Evolutionary conservation across 92 coral and sea anemone species (phyloP).

Genomic region (Actinernus sp.): DNA sequence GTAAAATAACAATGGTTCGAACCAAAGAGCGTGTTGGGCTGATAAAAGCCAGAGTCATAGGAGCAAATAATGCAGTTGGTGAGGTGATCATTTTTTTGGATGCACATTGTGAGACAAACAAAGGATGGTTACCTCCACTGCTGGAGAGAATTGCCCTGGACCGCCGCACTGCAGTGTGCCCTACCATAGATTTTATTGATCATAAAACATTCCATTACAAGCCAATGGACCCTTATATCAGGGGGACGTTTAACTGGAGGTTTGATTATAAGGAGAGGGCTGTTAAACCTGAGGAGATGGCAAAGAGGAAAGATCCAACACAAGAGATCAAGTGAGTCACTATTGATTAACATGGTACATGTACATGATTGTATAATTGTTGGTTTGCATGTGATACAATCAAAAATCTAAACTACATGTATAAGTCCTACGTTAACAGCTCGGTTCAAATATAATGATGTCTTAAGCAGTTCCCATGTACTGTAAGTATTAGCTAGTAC

Average conservation of each 20-base stretch:
- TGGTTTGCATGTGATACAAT: no score
- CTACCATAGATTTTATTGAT: conserved; percentile 98
- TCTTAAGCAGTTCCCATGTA: no score
- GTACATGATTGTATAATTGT: no score
- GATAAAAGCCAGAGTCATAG: conserved; percentile 91
- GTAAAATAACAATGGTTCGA: conserved; percentile 83
- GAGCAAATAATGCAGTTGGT: conserved; percentile 86
- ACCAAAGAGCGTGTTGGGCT: conserved; percentile 97
- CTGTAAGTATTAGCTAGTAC: no score
- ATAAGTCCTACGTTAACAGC: no score
- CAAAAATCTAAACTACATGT: no score
- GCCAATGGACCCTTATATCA: conserved; percentile 94
- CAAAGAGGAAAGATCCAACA: conserved; percentile 86
- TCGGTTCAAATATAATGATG: no score
- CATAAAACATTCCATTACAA: conserved; percentile 96
- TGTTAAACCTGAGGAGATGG: conserved; percentile 77
- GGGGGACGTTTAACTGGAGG: conserved; percentile 99
- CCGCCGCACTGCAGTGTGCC: conserved; percentile 92
- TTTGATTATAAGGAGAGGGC: conserved; percentile 98
- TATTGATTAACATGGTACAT: no score
- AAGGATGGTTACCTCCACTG: conserved; percentile 98
- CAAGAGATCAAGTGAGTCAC: conserved; percentile 85
- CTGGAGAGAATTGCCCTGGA: conserved; percentile 94
- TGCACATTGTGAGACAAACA: conserved; percentile 96
- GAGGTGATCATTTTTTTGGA: conserved; percentile 91